Evolutionary conservation across 2,113 vertebrate genomes (phyloP), one percentile per base, ranked within the genome.

Genomic region (Chascanopsetta lugubris): DNA sequence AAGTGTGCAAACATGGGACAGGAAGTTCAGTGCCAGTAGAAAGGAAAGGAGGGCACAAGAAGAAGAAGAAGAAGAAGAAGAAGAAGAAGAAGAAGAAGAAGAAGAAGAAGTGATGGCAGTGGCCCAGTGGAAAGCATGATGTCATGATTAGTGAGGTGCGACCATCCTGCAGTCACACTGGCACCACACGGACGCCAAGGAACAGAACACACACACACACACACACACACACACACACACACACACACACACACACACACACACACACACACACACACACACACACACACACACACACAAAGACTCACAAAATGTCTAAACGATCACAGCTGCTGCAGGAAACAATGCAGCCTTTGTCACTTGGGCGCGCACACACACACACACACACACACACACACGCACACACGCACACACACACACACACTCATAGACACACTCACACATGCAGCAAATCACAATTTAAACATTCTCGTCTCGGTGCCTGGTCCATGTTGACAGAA

Each of bases 91-190:
- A 62, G 25, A 48, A 43, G 63, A 63, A 49, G 63, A 48, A 62
- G 66, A 58, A 66, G 15, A 71, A 66, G 75, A 42, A 55, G 68
- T 42, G 70, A 77, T 71, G 79, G 75, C 72, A 72, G 72, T 21
- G 43, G 66, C 73, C 62, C 76, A 82, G 76, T 87, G 88, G 81
- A 89, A 88, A 90, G 54, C 78, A 84, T 90, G 88, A 91, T 88
- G 87, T 89, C 88, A 90, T 87, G 77, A 87, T 88, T 80, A 86
- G 84, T 77, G 85, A 89, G 79, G 85, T 89, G 87, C 71, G 32
- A 87, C 86, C 80, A 69, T 85, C 81, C 85, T 82, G 82, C 79
- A 89, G 82, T 84, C 82, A 53, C 71, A 82, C 51, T 84, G 84
- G 85, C 82, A 89, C 84, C 82, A 83, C 80, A 83, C 65, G 75